Conservation (phyloP, 2,888 invertebrate genomes). For the Heteromurus nitidus region DNA sequence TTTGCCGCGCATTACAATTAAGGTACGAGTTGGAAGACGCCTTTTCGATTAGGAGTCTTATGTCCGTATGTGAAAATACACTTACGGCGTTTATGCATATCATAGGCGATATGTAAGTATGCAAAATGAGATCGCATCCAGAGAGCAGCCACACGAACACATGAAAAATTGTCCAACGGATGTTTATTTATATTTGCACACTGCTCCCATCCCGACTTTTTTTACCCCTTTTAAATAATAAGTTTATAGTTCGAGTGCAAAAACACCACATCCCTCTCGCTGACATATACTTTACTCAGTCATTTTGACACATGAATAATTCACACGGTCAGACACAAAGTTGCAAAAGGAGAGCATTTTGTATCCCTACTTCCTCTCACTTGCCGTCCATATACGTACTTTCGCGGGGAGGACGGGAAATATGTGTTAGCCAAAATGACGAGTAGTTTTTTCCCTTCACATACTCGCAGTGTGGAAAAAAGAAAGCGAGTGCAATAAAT, state of each 20-base stretch:
- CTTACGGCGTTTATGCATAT: too few species aligned
- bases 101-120: too few species aligned
- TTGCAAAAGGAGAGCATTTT: too few species aligned
- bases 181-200: background rate
- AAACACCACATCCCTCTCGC: background rate
- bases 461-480: background rate
- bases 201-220: background rate
- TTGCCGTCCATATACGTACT: background rate
- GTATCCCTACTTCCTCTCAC: too few species aligned
- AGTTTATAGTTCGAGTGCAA: background rate
- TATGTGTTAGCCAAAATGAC: too few species aligned
- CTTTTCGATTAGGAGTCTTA: too few species aligned
- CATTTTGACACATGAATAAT: slow-evolving; percentile 31
- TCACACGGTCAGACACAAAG: slow-evolving; percentile 4
- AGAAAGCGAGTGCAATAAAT: background rate
- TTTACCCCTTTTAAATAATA: too few species aligned
- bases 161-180: too few species aligned
- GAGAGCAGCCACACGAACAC: background rate
- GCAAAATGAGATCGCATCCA: too few species aligned
- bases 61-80: too few species aligned
- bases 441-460: background rate
- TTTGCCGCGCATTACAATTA: too few species aligned
- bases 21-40: too few species aligned
- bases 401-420: background rate
- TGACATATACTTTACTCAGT: background rate